These are phyloP conservation scores for Heliconius erato DNA, from an alignment of 2,888 invertebrate species.

Conservation along the genomic window DNA sequence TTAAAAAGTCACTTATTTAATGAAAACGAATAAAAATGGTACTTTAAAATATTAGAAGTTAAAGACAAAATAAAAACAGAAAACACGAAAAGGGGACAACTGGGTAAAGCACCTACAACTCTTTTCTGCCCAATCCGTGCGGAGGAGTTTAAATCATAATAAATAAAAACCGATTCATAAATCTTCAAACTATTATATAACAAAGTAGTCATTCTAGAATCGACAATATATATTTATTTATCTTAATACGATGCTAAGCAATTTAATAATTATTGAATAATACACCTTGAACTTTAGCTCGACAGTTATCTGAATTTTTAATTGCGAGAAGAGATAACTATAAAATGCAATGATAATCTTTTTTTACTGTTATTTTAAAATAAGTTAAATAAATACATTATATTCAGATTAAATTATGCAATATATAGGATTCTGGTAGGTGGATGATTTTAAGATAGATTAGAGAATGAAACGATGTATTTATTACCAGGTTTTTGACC, in stretches of 20 bases:
- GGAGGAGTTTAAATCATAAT: no score
- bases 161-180: background rate
- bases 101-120: background rate
- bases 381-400: background rate
- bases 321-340: background rate
- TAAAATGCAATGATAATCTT: slow-evolving; percentile 7
- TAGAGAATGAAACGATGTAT: no score
- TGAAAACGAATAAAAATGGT: background rate
- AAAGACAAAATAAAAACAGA: no score
- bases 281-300: slow-evolving; percentile 15
- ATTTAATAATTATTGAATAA: slow-evolving; percentile 20
- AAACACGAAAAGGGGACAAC: background rate
- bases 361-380: background rate
- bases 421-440: no score
- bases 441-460: no score
- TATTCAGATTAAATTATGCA: no score
- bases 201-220: background rate
- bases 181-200: background rate
- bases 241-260: background rate
- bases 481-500: no score
- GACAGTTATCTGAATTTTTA: slow-evolving; percentile 18
- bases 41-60: background rate
- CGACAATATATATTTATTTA: background rate
- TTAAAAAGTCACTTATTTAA: no score
- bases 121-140: background rate